These are phyloP conservation scores for Julus scandinavius DNA, from an alignment of 2,888 invertebrate genomes.

Conservation along the genomic window DNA sequence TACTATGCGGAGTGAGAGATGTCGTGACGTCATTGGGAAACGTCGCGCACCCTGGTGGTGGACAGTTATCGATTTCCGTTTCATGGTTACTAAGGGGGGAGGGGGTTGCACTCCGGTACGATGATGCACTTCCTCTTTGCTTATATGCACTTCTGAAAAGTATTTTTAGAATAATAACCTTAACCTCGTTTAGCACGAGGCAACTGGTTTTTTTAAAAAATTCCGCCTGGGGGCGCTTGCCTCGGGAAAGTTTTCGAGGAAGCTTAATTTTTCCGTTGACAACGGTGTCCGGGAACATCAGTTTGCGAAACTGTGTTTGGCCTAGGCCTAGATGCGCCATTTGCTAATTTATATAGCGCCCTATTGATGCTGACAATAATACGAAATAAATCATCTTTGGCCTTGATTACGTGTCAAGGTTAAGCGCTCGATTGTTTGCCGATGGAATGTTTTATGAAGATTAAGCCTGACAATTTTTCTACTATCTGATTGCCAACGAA, in stretches of 20 bases:
- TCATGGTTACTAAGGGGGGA: background rate
- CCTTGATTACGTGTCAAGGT: slow-evolving; percentile 30
- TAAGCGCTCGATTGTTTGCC: slow-evolving; percentile 1
- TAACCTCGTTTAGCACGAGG: slow-evolving; percentile 2
- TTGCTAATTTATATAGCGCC: background rate
- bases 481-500: too few species aligned
- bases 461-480: background rate
- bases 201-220: background rate
- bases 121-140: background rate
- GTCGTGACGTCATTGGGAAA: background rate
- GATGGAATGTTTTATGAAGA: background rate
- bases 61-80: background rate
- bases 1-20: background rate
- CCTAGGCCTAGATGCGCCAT: background rate
- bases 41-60: background rate
- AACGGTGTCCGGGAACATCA: background rate
- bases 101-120: too few species aligned
- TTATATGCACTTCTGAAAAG: background rate
- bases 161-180: slow-evolving; percentile 29
- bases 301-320: background rate
- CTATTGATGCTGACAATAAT: background rate
- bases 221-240: background rate
- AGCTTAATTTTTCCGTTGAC: background rate
- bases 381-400: slow-evolving; percentile 12
- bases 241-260: too few species aligned